Base-by-base conservation (phyloP, 1,140 invertebrate genomes). In the Tetragnatha versicolor region DNA sequence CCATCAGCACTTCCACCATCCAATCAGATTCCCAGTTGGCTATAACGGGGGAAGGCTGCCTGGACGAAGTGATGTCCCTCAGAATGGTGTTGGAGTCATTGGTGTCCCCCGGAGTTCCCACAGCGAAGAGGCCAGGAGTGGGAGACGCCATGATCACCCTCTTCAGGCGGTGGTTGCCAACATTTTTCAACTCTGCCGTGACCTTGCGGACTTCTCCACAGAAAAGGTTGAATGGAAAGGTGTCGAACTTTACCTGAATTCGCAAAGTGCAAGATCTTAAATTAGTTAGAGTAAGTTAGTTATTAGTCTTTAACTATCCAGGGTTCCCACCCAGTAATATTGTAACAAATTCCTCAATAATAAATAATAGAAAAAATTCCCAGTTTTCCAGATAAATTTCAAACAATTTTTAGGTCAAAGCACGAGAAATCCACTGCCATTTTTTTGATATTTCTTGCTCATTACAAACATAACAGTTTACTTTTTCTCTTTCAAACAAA, bases 151-250 rank as follows among this genome's bases (percentile, higher is more conserved):
- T 84, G 73, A 90, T 86, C 27, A 94, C 85, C 82, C 90, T 90
- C 60, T 88, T 88, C 81, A 94, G 85, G 2, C 90, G 86, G 14
- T 90, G 88, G 25, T 89, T 89, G 12, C 93, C 92, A 35, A 88
- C 87, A 83, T 94, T 94, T 51, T 88, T 88, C 33, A 94, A 88
- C 68, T 90, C 89, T 2, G 94, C 87, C 51, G 89, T 88, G 5
- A 93, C 84, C 35, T 86, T 88, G 82, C 91, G 89, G 39, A 94
- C 87, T 85, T 94, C 92, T 6, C 92, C 92, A 82, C 91, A 91
- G 49, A 93, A 85, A 83, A 93, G 89, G 66, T 91, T 89, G 1
- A 87, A 84, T 61, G 88, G 89, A n/a, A 92, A 88, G 83, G 92
- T 90, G 25, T 88, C 89, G 83, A 94, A 93, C 4, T 88, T 89